Evolutionary conservation across 1,140 invertebrate genomes (phyloP).

Genomic region (Lordiphosa collinella): DNA sequence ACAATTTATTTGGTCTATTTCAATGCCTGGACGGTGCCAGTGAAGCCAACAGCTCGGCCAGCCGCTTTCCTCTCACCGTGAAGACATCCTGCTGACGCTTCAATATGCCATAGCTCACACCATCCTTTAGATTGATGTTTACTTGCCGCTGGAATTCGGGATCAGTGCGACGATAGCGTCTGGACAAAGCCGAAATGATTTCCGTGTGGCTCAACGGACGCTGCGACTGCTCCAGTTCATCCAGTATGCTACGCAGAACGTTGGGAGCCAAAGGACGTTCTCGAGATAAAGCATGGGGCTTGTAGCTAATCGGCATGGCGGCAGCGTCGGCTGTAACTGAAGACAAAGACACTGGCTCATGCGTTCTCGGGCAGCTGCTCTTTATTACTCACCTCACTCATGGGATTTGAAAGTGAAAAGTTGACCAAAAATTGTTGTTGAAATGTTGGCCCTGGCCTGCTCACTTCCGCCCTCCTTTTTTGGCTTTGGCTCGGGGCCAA

Average conservation of each 20-base stretch:
- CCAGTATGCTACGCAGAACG: constrained; percentile 27
- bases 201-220: constrained; percentile 35
- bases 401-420: too few relatives aligned
- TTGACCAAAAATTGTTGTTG: too few relatives aligned
- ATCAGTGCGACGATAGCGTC: constrained; percentile 23
- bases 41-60: constrained; percentile 20
- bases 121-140: constrained; percentile 28
- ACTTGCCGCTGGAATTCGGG: constrained; percentile 47
- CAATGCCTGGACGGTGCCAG: constrained; percentile 1
- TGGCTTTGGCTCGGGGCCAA: constrained; percentile 56
- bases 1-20: neutral
- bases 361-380: neutral
- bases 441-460: too few relatives aligned
- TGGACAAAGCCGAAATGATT: constrained; percentile 6
- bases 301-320: constrained; percentile 29
- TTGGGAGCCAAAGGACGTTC: constrained; percentile 22
- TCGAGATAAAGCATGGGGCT: constrained; percentile 7
- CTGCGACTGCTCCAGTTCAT: constrained; percentile 14
- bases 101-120: constrained; percentile 40
- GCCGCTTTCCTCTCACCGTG: constrained; percentile 12
- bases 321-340: neutral
- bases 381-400: too few relatives aligned
- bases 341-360: neutral
- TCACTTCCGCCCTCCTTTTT: neutral
- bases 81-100: constrained; percentile 17